Percentiles rank a stretch among this genome's conserved stretches.
phyloP scores from a whole-genome alignment of 2,888 invertebrate species.

The Mimas tiliae region DNA sequence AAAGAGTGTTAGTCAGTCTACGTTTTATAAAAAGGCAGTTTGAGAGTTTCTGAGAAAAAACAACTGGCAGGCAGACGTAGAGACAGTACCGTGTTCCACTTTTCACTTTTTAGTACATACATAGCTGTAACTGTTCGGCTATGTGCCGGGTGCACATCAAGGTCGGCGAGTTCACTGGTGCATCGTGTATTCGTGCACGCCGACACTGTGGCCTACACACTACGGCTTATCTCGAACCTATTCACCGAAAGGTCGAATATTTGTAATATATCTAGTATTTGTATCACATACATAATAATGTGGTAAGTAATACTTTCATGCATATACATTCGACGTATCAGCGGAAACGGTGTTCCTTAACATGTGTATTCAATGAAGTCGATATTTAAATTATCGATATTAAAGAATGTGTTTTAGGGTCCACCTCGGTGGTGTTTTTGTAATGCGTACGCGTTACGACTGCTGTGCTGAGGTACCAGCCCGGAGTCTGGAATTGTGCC shows the following conservation, averaged over 20 bases:
- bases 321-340: neutral
- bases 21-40: no score
- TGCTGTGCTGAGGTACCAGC: no score
- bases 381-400: no score
- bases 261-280: constrained; percentile 1
- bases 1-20: no score
- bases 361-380: neutral
- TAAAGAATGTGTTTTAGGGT: no score
- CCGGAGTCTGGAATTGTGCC: no score
- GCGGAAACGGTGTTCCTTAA: neutral
- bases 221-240: constrained; percentile 17
- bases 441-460: no score
- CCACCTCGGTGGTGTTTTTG: no score
- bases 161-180: constrained; percentile 13
- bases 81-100: neutral
- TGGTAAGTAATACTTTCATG: neutral
- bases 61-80: neutral
- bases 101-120: neutral
- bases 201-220: constrained; percentile 8
- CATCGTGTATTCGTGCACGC: constrained; percentile 10
- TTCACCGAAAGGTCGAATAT: constrained; percentile 17
- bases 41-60: neutral
- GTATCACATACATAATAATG: neutral
- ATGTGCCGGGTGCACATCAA: neutral
- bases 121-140: neutral